Evolutionary conservation across 2,888 invertebrate species (phyloP).

Genomic region (Melangyna quadrimaculata): DNA sequence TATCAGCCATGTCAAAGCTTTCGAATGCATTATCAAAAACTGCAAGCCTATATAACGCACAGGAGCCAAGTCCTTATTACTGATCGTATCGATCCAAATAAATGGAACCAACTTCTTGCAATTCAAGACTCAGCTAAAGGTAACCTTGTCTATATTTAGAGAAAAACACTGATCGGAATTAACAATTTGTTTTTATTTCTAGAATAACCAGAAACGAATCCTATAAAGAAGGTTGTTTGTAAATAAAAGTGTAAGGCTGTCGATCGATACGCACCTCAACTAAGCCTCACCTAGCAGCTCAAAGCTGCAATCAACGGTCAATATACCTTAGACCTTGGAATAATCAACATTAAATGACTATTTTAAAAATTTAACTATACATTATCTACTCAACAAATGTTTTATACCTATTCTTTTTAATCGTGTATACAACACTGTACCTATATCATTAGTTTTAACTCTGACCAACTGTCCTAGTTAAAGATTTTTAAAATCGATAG

Average conservation of each 20-base stretch:
- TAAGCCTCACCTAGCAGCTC: slow-evolving; percentile 2
- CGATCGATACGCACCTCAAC: slow-evolving; percentile 18
- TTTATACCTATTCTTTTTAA: slow-evolving; percentile 4
- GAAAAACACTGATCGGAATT: neutral
- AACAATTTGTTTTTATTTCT: neutral
- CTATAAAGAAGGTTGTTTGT: slow-evolving; percentile 7
- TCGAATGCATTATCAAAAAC: slow-evolving; percentile 76
- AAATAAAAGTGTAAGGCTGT: slow-evolving; percentile 4
- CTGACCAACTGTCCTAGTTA: slow-evolving; percentile 34
- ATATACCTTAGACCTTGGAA: neutral
- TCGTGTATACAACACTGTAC: slow-evolving; percentile 42
- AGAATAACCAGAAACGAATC: slow-evolving; percentile 40
- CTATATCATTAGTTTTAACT: slow-evolving; percentile 32
- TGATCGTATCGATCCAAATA: slow-evolving; percentile 31
- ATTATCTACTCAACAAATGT: slow-evolving; percentile 37
- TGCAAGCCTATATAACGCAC: slow-evolving; percentile 76
- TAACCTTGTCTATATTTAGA: neutral
- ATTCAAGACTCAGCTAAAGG: slow-evolving; percentile 43
- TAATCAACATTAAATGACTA: slow-evolving; percentile 24
- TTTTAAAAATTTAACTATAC: slow-evolving; percentile 15
- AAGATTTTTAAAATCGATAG: slow-evolving; percentile 53
- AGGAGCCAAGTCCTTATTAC: slow-evolving; percentile 56
- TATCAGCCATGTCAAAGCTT: slow-evolving; percentile 74
- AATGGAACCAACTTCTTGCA: slow-evolving; percentile 11
- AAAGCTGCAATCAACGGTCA: slow-evolving; percentile 26